phyloP scores from a whole-genome alignment of 2,888 invertebrate species.

The Allolobophora icterica region DNA sequence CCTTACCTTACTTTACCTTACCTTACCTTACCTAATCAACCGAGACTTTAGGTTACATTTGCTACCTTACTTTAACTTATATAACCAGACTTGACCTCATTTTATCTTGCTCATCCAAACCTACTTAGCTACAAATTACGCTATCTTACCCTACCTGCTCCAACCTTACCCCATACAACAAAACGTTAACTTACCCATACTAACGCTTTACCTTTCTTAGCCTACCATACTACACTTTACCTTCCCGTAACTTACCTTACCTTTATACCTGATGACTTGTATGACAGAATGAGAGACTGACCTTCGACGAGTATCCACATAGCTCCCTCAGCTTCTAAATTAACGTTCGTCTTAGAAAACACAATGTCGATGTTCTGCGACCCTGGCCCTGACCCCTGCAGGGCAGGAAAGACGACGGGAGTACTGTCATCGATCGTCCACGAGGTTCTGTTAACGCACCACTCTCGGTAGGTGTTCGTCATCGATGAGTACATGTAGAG shows the following conservation, averaged over 20 bases:
- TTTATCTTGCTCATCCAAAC: too few relatives aligned
- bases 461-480: background rate
- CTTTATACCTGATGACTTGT: background rate
- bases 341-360: background rate
- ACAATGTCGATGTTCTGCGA: slow-evolving; percentile 14
- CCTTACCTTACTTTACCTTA: too few relatives aligned
- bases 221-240: background rate
- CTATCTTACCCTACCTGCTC: too few relatives aligned
- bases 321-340: background rate
- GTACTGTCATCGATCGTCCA: background rate
- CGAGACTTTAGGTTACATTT: too few relatives aligned
- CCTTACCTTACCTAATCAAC: too few relatives aligned
- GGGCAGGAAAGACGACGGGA: background rate
- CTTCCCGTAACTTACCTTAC: background rate
- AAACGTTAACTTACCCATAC: too few relatives aligned
- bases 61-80: too few relatives aligned
- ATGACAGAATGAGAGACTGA: background rate
- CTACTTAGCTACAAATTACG: too few relatives aligned
- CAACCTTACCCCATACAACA: too few relatives aligned
- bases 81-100: too few relatives aligned
- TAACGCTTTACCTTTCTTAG: background rate
- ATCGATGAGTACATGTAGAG: background rate
- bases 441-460: background rate
- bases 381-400: background rate
- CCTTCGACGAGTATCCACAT: background rate